Evolutionary conservation across 2,113 vertebrate species (phyloP), one percentile per base, ranked within the genome.

Genomic region (Puntigrus tetrazona): DNA sequence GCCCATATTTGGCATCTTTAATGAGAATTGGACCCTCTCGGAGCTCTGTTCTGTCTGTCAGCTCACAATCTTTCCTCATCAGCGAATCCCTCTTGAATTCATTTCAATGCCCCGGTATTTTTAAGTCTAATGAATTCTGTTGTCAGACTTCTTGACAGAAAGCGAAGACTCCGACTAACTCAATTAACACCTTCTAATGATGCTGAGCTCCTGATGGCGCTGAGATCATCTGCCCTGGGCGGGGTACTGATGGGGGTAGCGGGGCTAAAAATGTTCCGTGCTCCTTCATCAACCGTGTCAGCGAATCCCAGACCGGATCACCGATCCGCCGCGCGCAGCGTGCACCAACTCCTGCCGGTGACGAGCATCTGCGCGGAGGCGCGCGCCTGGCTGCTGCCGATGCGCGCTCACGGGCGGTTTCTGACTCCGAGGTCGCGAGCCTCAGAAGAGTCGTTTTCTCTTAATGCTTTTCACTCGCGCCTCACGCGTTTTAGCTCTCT

Each of bases 161-260:
- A 96, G 93, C 91, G 95, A 97, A 95, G 95, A 96, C 95, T 95
- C 93, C 96, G 95, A 94, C 95, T 96, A 96, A 95, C 95, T 97
- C 96, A 99, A 98, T 99, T 98, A 98, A 98, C 97, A 98, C 97
- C 96, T 97, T 95, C 94, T 96, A 96, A 96, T 95, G 95, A 96
- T 96, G 94, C 96, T 94, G 95, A 95, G 95, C 93, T 96, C 95
- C 94, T 94, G 92, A 91, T 95, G 95, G 95, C 93, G 94, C 94
- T 89, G 92, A 91, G 92, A 72, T 81, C 78, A 79, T 72, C 67
- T 91, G 93, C 78, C 78, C 78, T 25, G 92, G 93, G 95, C 90
- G 78, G 78, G 76, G 55, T 65, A 45, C 77, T 65, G 78, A 80
- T 43, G 79, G 63, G 61, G 61, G 78, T 65, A 65, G 78, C 78